Evolutionary conservation across 1,140 invertebrate genomes (phyloP), one percentile per base, ranked within the genome.

Genomic region (Dryas iulia): DNA sequence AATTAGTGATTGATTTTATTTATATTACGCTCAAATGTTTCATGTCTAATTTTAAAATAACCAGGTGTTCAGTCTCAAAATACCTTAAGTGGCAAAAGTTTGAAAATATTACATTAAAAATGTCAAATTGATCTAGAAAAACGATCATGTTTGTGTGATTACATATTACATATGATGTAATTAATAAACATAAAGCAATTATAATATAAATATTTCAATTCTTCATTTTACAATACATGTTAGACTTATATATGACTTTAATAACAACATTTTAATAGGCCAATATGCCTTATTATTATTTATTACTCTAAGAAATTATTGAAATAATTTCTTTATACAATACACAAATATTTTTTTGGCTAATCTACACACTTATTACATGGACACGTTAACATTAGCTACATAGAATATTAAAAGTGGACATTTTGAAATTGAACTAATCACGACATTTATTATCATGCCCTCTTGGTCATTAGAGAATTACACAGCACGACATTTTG

Each of bases 351-450:
- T 0, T 6, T 12, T 35, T 35, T 35, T n/a, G 5, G 12, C 33
- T 21, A 47, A n/a, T 47, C 35, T 47, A 21, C 1, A 35, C n/a
- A 7, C 35, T 39, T 21, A 18, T 39, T 31, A 31, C 18, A 39
- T 39, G 35, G 35, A 18, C 35, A 39, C 35, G 6, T 35, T 35
- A 4, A 35, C 33, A 12, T 35, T 35, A 3, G 18, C 14, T 39
- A 39, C 3, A 18, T 39, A 39, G 14, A 14, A 18, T 18, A 18
- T 47, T 47, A 8, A 35, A 35, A 47, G 35, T 47, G 35, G 35
- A 47, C 35, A 47, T 47, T 47, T 47, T 47, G 35, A 47, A 47
- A 47, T 47, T 47, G 7, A 47, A 47, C 35, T 47, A 47, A 47
- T 18, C 18, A 18, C n/a, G 35, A 47, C 35, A 47, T 18, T 47